Conservation (phyloP, 1,140 invertebrate genomes). For the Drosophila ercepeae region DNA sequence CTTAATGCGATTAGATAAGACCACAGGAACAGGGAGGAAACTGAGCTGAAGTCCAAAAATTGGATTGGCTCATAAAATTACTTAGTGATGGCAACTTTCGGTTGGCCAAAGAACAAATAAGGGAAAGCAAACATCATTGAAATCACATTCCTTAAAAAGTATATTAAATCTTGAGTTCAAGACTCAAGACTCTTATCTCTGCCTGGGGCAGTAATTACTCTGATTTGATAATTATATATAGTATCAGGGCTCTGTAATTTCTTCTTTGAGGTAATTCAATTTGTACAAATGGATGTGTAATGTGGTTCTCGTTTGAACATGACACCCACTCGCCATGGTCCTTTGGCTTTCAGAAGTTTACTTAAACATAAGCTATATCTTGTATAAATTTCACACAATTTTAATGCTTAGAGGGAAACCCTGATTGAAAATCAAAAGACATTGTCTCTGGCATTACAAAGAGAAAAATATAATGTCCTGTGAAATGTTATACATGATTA, state of each 20-base stretch:
- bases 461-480: background rate
- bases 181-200: background rate
- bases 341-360: too few relatives aligned
- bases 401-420: too few relatives aligned
- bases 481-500: background rate
- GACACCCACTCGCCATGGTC: conserved; percentile 36
- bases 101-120: background rate
- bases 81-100: conserved; percentile 6
- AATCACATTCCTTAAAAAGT: background rate
- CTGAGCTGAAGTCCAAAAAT: conserved; percentile 52
- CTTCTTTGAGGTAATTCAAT: conserved; percentile 60
- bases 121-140: conserved; percentile 1
- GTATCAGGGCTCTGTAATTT: background rate
- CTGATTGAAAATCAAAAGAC: conserved; percentile 12
- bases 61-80: conserved; percentile 15
- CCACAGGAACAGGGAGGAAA: conserved; percentile 13
- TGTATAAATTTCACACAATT: too few relatives aligned
- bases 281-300: conserved; percentile 70
- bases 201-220: conserved; percentile 47
- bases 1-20: conserved; percentile 67
- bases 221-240: conserved; percentile 63
- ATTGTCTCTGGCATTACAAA: conserved; percentile 41
- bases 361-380: too few relatives aligned
- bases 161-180: background rate
- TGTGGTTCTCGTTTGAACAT: conserved; percentile 42